Evolutionary conservation across 2,797 vertebrate species (phyloP).

Genomic region (Cyclura pinguis): DNA sequence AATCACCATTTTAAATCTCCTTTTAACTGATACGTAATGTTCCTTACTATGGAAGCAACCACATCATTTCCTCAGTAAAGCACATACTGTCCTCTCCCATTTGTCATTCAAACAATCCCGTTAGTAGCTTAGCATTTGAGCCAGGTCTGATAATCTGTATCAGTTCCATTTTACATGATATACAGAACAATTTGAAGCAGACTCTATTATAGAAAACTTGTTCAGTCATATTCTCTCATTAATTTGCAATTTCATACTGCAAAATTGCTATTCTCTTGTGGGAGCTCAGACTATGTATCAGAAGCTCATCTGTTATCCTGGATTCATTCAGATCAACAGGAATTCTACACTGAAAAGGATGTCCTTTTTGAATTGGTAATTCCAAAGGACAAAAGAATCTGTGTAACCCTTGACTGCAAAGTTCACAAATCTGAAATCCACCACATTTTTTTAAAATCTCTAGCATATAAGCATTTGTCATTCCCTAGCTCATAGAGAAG

Average conservation of each 20-base stretch:
- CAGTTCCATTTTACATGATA: background rate
- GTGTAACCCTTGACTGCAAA: background rate
- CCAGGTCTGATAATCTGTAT: background rate
- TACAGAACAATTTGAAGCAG: background rate
- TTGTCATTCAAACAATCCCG: too few species aligned
- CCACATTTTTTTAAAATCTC: background rate
- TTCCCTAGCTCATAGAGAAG: background rate
- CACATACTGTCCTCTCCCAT: background rate
- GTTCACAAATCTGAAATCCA: background rate
- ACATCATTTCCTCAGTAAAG: background rate
- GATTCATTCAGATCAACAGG: background rate
- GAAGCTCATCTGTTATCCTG: background rate
- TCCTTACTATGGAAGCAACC: background rate
- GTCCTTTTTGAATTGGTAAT: background rate
- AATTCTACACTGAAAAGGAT: too few species aligned
- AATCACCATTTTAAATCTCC: background rate
- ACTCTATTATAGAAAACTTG: background rate
- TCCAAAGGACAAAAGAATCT: background rate
- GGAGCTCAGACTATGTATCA: background rate
- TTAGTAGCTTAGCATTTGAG: background rate
- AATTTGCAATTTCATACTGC: background rate
- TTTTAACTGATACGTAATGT: background rate
- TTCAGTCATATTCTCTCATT: background rate
- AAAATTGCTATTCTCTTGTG: background rate
- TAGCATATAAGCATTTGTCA: background rate